Percentiles rank a stretch among this genome's conserved stretches.
Evolutionary conservation across 2,797 vertebrate species (phyloP).

Genomic region (Aeoliscus strigatus): DNA sequence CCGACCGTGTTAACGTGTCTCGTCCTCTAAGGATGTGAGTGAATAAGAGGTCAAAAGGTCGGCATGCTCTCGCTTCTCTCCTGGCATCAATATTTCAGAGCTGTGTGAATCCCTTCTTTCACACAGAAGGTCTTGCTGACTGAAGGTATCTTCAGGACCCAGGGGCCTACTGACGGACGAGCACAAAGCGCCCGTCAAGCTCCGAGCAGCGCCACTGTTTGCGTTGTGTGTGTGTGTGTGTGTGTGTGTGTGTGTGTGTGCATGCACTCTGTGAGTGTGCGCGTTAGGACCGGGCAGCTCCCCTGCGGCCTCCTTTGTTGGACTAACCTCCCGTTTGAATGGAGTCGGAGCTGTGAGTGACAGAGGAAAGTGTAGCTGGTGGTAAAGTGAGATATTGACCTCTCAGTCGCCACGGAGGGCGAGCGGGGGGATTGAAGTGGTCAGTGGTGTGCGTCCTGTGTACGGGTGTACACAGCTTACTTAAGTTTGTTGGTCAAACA

Average conservation of each 20-base stretch:
- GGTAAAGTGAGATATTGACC: conserved; percentile 93
- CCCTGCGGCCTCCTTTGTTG: conserved; percentile 88
- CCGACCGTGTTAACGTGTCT: too few species aligned
- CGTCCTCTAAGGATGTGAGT: conserved; percentile 51
- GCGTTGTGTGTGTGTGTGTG: conserved; percentile 38
- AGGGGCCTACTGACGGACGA: conserved; percentile 89
- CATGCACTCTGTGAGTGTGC: conserved; percentile 52
- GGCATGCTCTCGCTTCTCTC: conserved; percentile 80
- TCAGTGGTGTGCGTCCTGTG: too few species aligned
- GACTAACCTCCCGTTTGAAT: conserved; percentile 85
- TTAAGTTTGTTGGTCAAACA: too few species aligned
- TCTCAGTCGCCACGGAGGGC: conserved; percentile 80
- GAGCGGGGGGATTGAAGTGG: conserved; percentile 51
- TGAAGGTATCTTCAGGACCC: conserved; percentile 91
- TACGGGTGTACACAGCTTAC: too few species aligned
- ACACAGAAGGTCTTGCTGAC: conserved; percentile 81
- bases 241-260: conserved; percentile 16
- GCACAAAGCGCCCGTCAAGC: conserved; percentile 88
- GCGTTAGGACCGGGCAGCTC: conserved; percentile 82
- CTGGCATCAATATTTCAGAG: conserved; percentile 88
- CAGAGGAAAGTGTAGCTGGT: conserved; percentile 83
- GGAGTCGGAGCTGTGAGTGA: conserved; percentile 87
- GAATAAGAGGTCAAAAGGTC: conserved; percentile 86
- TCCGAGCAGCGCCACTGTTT: conserved; percentile 45
- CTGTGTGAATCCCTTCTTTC: conserved; percentile 84